Conservation (phyloP, 2,797 vertebrate genomes). For the Malacoraja senta region DNA sequence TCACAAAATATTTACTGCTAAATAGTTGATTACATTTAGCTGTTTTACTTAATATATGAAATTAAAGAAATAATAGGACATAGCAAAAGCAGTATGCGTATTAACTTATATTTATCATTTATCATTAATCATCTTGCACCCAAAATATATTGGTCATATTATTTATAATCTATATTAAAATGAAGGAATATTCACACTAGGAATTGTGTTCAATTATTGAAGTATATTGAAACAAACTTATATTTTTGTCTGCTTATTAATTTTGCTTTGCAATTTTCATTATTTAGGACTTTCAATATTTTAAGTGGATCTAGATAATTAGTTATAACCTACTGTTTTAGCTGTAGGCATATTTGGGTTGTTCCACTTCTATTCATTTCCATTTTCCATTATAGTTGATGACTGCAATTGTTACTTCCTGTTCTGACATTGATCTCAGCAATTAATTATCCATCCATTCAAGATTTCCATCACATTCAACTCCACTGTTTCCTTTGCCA, state of each 20-base stretch:
- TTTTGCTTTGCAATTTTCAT: neutral
- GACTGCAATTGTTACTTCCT: neutral
- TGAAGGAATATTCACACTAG: neutral
- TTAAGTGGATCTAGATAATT: neutral
- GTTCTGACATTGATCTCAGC: neutral
- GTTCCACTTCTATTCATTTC: neutral
- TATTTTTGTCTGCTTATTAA: neutral
- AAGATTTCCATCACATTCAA: neutral
- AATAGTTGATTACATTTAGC: constrained; percentile 8
- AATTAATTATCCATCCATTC: neutral
- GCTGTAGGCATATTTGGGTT: neutral
- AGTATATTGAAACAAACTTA: neutral
- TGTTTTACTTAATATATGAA: neutral
- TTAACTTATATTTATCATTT: neutral
- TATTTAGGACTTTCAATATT: neutral
- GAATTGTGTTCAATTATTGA: neutral
- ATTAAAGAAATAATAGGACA: neutral
- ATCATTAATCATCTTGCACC: neutral
- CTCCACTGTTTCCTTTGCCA: neutral
- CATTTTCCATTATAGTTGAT: neutral
- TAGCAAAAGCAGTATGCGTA: neutral
- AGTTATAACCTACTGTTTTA: neutral
- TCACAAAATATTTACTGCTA: neutral
- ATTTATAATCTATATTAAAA: neutral
- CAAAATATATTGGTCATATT: neutral